Evolutionary conservation across 2,113 vertebrate species (phyloP).

Genomic region (Octodon degus): DNA sequence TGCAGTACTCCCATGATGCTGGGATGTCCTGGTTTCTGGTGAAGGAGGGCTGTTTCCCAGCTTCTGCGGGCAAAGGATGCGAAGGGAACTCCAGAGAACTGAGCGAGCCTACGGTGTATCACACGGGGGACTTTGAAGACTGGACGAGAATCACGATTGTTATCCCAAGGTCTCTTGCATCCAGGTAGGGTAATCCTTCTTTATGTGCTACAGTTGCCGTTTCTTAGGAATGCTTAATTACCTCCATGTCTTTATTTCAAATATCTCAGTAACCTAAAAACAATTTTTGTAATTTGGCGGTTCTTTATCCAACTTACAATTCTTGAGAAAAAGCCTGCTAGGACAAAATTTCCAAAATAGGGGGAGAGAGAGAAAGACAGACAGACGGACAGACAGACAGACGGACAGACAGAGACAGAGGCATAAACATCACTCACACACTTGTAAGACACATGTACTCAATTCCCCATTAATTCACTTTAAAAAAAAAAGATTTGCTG

Average conservation of each 20-base stretch:
- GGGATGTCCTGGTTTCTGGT: conserved; percentile 97
- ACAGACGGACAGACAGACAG: neutral
- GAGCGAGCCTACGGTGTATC: conserved; percentile 92
- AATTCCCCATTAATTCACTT: neutral
- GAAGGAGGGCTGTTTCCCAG: conserved; percentile 96
- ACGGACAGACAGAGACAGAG: neutral
- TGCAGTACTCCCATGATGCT: conserved; percentile 97
- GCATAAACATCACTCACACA: neutral
- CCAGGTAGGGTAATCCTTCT: conserved; percentile 88
- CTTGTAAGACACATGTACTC: neutral
- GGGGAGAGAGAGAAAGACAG: neutral
- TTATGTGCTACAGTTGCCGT: neutral
- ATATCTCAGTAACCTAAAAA: neutral
- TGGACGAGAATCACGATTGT: conserved; percentile 97
- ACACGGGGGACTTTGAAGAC: conserved; percentile 95
- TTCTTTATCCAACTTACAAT: neutral
- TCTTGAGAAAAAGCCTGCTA: neutral
- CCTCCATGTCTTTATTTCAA: neutral
- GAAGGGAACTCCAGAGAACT: conserved; percentile 95
- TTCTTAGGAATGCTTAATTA: neutral
- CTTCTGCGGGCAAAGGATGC: conserved; percentile 90
- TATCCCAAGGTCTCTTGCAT: conserved; percentile 93
- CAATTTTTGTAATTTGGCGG: neutral
- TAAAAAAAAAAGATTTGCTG: neutral
- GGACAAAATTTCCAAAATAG: neutral